Conservation (phyloP, 2,113 vertebrate species). For the Pluvianellus socialis region DNA sequence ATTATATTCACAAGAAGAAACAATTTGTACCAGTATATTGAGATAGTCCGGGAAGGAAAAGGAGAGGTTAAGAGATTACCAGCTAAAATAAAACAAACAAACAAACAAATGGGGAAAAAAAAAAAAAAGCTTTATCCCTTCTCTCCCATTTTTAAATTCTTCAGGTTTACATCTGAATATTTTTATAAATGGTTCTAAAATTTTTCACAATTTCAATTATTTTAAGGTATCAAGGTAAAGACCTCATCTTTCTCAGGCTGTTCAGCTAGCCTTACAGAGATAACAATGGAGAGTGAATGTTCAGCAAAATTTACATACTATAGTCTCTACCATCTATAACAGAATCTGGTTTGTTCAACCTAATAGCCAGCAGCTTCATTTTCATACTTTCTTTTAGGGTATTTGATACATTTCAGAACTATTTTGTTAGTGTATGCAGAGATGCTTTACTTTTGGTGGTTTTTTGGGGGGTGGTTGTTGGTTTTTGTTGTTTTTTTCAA, state of each 20-base stretch:
- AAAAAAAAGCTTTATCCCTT: not conserved
- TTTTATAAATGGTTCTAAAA: not conserved
- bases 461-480: not conserved
- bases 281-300: not conserved
- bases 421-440: not conserved
- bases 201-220: not conserved
- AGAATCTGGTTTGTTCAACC: not conserved
- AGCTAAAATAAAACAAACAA: no score
- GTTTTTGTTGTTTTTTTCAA: not conserved
- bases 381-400: not conserved
- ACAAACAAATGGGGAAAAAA: rapidly evolving
- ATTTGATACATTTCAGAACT: not conserved
- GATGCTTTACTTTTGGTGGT: not conserved
- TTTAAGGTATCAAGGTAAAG: not conserved
- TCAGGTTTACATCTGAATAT: not conserved
- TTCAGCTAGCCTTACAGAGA: not conserved
- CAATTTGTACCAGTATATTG: not conserved
- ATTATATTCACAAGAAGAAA: not conserved
- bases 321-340: not conserved
- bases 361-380: not conserved
- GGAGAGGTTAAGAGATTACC: not conserved
- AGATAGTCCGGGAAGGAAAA: not conserved
- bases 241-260: not conserved
- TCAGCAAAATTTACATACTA: not conserved
- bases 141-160: not conserved